A percentile compares a stretch with the other conserved stretches of the same genome.
These are phyloP conservation scores for Planococcus citri DNA, from an alignment of 1,140 invertebrate species.

Conservation along the genomic window DNA sequence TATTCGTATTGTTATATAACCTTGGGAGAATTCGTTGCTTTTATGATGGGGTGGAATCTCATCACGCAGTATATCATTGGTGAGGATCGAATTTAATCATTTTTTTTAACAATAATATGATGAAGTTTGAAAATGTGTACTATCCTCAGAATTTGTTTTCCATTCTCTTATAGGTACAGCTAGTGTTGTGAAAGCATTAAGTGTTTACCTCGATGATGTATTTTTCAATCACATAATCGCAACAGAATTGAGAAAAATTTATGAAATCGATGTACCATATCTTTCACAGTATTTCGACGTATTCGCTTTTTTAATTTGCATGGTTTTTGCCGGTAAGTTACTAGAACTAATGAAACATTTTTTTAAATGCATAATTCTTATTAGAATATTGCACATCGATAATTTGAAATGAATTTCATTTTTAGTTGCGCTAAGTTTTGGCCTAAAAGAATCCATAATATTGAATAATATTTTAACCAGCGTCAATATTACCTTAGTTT, in stretches of 20 bases:
- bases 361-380: too few relatives aligned
- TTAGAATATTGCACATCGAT: too few relatives aligned
- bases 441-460: not conserved
- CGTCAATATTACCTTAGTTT: not conserved
- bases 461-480: conserved; percentile 10
- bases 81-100: conserved; percentile 31
- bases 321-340: conserved; percentile 25
- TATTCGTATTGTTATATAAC: conserved; percentile 82
- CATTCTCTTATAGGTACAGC: conserved; percentile 50
- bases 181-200: conserved; percentile 81
- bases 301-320: conserved; percentile 27
- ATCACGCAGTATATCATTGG: conserved; percentile 82
- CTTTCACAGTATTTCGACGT: conserved; percentile 31
- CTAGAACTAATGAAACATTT: too few relatives aligned
- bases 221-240: conserved; percentile 61
- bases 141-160: too few relatives aligned
- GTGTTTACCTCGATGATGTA: conserved; percentile 77
- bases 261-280: conserved; percentile 58
- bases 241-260: conserved; percentile 45
- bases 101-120: too few relatives aligned
- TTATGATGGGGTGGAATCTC: conserved; percentile 75
- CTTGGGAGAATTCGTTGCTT: conserved; percentile 69
- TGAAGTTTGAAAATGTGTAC: too few relatives aligned
- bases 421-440: not conserved
- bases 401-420: too few relatives aligned